These are phyloP conservation scores for Ceyx erithaca DNA, from an alignment of 2,797 vertebrate genomes.

Conservation along the genomic window DNA sequence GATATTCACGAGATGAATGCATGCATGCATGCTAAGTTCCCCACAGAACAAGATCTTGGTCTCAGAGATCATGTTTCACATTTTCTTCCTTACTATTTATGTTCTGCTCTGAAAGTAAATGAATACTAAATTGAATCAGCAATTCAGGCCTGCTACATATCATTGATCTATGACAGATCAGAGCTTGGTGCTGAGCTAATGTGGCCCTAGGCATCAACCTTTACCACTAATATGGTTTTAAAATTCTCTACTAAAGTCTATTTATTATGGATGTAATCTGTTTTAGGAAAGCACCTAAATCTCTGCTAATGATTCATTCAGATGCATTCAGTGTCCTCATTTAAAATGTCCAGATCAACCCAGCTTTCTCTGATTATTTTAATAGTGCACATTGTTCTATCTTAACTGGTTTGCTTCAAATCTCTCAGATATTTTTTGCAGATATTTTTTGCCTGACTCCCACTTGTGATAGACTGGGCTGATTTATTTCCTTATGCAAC, in stretches of 20 bases:
- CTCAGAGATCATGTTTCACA: constrained; percentile 7
- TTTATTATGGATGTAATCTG: constrained; percentile 56
- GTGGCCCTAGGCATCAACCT: constrained; percentile 47
- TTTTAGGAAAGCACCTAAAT: constrained; percentile 52
- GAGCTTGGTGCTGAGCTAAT: constrained; percentile 58
- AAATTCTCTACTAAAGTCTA: constrained; percentile 62
- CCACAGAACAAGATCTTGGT: neutral
- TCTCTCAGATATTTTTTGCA: neutral
- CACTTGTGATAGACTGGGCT: neutral
- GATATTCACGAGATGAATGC: neutral
- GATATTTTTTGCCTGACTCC: constrained; percentile 10
- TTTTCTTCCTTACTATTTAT: constrained; percentile 53
- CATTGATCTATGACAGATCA: constrained; percentile 67
- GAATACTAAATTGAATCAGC: constrained; percentile 64
- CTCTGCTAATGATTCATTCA: constrained; percentile 38
- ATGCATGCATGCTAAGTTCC: neutral
- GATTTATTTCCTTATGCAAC: constrained; percentile 40
- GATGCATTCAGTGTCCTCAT: constrained; percentile 15
- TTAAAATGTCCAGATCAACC: constrained; percentile 31
- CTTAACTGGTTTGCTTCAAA: constrained; percentile 25
- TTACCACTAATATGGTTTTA: constrained; percentile 52
- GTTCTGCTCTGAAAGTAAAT: constrained; percentile 60
- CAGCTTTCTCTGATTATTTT: constrained; percentile 31
- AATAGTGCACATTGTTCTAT: neutral
- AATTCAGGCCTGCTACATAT: constrained; percentile 50